Base-by-base conservation (phyloP, 2,113 vertebrate genomes). In the Carassius auratus region DNA sequence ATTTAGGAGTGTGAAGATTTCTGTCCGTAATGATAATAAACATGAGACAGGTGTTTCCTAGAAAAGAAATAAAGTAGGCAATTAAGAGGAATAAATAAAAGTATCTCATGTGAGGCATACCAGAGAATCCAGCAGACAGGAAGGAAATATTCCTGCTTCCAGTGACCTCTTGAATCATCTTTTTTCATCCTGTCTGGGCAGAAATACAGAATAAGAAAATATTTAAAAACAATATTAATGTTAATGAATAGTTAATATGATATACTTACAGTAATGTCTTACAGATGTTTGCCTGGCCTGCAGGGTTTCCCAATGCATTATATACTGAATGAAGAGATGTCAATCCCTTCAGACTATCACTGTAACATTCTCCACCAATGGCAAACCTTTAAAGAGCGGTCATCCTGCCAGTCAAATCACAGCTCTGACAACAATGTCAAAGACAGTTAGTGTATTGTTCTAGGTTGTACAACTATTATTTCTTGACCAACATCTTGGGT, bases 11-110 rank as follows among this genome's bases (percentile, higher is more conserved):
- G 30, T 91, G 90, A 61, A 91, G 89, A 88, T 85, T 81, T 71
- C 64, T 80, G 3, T 87, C 87, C 8, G 85, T 23, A 61, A 52
- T 91, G 30, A 92, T 92, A 17, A 89, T 17, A 21, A 69, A 66
- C 17, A 92, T 90, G 7, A 92, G 85, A 33, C 91, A 50, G 13
- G 69, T 33, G 83, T 92, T 93, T 8, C 89, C 89, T 30, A 92
- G 4, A 59, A 90, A 85, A 42, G 89, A 90, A 14, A 90, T 19
- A 6, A 92, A 75, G 3, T 90, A 93, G 21, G 88, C 85, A 36
- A 91, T 87, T 80, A 84, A 90, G 73, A 93, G 42, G 23, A 93
- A 93, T 0, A 92, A 55, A 75, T 79, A 93, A 55, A 55, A 94
- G 85, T 90, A 93, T 19, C 75, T 84, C 14, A 61, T 50, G 80